Conservation (phyloP, 1,140 invertebrate species). For the Paracyclopina nana region DNA sequence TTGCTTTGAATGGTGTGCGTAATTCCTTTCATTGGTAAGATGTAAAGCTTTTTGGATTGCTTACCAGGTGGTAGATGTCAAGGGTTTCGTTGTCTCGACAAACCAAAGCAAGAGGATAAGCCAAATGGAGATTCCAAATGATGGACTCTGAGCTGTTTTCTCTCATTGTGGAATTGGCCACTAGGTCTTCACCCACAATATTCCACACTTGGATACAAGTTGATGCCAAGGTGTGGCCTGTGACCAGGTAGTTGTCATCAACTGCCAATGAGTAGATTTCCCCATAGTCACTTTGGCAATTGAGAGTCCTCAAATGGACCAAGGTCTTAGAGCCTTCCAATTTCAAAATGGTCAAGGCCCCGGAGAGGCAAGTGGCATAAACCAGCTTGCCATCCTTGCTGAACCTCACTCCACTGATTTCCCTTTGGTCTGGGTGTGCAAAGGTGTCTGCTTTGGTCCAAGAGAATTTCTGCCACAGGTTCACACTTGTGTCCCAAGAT, state of each 20-base stretch:
- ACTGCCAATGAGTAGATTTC: not conserved
- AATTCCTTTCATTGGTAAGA: too few relatives aligned
- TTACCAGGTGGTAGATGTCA: not conserved
- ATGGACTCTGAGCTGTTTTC: not conserved
- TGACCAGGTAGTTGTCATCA: not conserved
- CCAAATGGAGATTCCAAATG: not conserved
- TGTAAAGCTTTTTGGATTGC: too few relatives aligned
- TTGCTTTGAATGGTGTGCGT: too few relatives aligned
- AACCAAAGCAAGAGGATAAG: not conserved
- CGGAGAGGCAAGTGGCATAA: not conserved
- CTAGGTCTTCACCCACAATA: not conserved
- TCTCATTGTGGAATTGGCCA: not conserved
- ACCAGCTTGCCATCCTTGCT: not conserved
- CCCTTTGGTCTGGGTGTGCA: not conserved
- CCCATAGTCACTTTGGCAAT: not conserved
- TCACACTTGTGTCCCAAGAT: not conserved
- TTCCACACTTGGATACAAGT: not conserved
- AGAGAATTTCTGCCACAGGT: not conserved
- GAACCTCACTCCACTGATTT: not conserved
- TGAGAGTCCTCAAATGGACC: not conserved
- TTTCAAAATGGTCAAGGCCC: not conserved
- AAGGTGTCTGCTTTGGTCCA: not conserved
- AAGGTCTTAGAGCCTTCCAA: not conserved
- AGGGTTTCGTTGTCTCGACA: slow-evolving; percentile 2
- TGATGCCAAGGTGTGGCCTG: not conserved